Evolutionary conservation across 2,888 invertebrate genomes (phyloP).

Genomic region (Ditula angustiorana): DNA sequence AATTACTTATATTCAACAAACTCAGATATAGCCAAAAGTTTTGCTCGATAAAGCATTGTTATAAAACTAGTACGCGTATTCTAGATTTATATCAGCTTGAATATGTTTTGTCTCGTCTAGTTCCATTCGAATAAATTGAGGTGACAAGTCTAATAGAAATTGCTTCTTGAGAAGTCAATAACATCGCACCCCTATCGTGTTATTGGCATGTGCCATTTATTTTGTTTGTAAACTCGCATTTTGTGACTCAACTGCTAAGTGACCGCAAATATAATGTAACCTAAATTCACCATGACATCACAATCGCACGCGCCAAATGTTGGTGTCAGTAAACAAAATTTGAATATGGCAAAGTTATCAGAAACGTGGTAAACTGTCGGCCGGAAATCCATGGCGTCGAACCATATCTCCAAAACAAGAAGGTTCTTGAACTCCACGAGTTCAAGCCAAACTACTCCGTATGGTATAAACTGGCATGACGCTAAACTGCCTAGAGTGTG

Average conservation of each 20-base stretch:
- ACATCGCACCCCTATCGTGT: no score
- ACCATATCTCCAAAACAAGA: slow-evolving; percentile 34
- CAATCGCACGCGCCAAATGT: not conserved
- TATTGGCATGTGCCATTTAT: no score
- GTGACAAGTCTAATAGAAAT: no score
- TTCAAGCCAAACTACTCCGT: slow-evolving; percentile 21
- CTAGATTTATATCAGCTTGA: not conserved
- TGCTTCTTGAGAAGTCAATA: no score
- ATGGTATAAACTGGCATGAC: not conserved
- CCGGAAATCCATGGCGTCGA: slow-evolving; percentile 31
- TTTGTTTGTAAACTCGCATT: not conserved
- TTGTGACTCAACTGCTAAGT: not conserved
- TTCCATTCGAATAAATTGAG: no score
- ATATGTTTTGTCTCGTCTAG: not conserved
- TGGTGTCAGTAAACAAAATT: slow-evolving; percentile 15
- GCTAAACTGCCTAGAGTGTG: not conserved
- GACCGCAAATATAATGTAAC: slow-evolving; percentile 5
- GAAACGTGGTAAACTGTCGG: not conserved
- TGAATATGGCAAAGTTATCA: slow-evolving; percentile 14
- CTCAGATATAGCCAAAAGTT: no score
- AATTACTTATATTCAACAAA: no score
- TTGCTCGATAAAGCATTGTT: no score
- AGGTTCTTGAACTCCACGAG: slow-evolving; percentile 35
- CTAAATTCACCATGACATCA: slow-evolving; percentile 10
- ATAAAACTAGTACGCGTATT: not conserved